Evolutionary conservation across 2,888 invertebrate species (phyloP), one percentile per base, ranked within the genome.

Genomic region (Coleophora deauratella): DNA sequence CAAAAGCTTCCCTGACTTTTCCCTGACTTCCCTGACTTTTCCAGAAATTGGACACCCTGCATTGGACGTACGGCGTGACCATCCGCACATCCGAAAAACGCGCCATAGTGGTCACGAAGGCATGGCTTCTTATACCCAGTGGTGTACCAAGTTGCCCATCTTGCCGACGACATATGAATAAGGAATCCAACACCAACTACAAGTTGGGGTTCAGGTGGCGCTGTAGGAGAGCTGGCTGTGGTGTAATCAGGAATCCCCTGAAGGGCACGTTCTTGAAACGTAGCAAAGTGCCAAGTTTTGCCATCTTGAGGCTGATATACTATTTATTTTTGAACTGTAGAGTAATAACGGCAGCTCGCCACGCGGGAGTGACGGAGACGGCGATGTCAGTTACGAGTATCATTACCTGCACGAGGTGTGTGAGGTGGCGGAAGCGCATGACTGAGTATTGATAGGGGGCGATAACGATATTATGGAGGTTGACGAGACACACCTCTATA

Each of bases 401-500:
- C 35, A 38, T 11, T 42, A 31, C 30, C 13, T 32, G 27, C 27
- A n/a, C 8, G 36, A 36, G 12, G 27, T 36, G n/a, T 36, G 27
- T 27, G 36, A 36, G 11, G 36, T 36, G 27, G 10, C 36, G 10
- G 36, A 36, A 11, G 36, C 36, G 7, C 36, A 36, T 27, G 36
- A 36, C 12, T 13, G 45, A 15, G 33, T 40, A 27, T 9, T 35
- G 32, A 14, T 42, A 9, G 40, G 42, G n/a, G 40, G 40, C 1
- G 13, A 13, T 9, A 21, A 45, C 13, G 46, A 43, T 30, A 35
- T 41, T 3, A 41, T 43, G 15, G 41, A 46, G 38, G 41, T 39
- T 10, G 43, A 46, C 11, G 43, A 46, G 13, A 39, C 43, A 15
- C 41, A 40, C 30, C 30, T 40, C 13, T 40, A 35, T 30, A 35